Base-by-base conservation (phyloP, 2,888 invertebrate genomes). In the Scaptomyza flava region DNA sequence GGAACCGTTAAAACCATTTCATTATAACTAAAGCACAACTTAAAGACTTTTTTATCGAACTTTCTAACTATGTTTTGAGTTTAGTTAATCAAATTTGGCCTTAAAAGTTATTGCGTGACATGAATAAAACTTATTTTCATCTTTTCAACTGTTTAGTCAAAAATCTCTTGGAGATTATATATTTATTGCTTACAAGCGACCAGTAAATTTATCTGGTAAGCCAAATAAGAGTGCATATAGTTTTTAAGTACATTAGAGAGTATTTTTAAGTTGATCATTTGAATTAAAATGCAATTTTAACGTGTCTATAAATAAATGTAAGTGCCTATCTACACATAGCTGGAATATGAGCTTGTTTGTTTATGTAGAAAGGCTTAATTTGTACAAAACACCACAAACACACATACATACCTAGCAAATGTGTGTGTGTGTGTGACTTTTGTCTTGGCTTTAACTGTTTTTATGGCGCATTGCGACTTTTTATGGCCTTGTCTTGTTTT, bases 401-500 rank as follows among this genome's bases (percentile, higher is more conserved):
- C 56, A 59, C 43, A 43, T 48, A 53, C 57, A 66, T 52, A 73
- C 60, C 56, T 23, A n/a, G 3, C 34, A n/a, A 41, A 17, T 31
- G 42, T 34, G 23, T 23, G 23, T 23, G 63, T 46, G 36, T 50
- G 45, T 50, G 58, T 68, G 66, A 84, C 89, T 84, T 84, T 84
- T 84, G 84, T 84, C 84, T 84, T 89, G 85, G 57, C 77, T 84
- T 89, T 89, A 89, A 89, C 87, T 89, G 82, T 84, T 84, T 83
- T 84, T 84, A 84, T 84, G 89, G 84, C 89, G 84, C 84, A 84
- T 76, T 84, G 84, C 84, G 89, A 79, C 87, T 84, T 84, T 84
- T 84, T 84, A 84, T 87, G 87, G 89, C 85, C 89, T 81, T 83
- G 89, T 89, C 82, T 82, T 82, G 66, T 65, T 69, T 73, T 59